Percentiles rank a stretch among this genome's conserved stretches.
Evolutionary conservation across 2,888 invertebrate genomes (phyloP).

Genomic region (Periphyllus acericola): DNA sequence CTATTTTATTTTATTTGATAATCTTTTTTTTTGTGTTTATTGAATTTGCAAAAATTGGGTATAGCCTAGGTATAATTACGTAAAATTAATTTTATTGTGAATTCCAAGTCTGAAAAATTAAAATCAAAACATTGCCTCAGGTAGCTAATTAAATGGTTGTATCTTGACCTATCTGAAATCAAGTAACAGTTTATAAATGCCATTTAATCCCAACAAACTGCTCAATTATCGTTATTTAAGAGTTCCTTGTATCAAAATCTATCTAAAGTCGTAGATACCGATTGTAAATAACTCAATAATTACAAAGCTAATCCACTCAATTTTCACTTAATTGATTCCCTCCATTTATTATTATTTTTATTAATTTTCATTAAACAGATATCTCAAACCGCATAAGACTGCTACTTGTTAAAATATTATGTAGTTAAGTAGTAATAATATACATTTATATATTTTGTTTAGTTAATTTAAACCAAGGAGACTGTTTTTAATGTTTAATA

Average conservation of each 20-base stretch:
- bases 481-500: constrained; percentile 56
- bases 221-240: constrained; percentile 60
- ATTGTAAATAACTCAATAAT: constrained; percentile 55
- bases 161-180: constrained; percentile 7
- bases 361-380: constrained; percentile 57
- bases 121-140: constrained; percentile 58
- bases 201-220: constrained; percentile 48
- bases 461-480: constrained; percentile 61
- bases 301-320: constrained; percentile 49
- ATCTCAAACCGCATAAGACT: constrained; percentile 61
- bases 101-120: constrained; percentile 55
- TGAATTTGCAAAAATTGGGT: constrained; percentile 44
- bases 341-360: constrained; percentile 60
- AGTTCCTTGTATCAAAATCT: constrained; percentile 58
- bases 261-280: constrained; percentile 45
- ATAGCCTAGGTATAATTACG: constrained; percentile 39
- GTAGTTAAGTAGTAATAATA: constrained; percentile 61
- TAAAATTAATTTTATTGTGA: constrained; percentile 47
- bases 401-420: constrained; percentile 62
- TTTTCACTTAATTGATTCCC: constrained; percentile 59
- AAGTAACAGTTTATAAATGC: constrained; percentile 46
- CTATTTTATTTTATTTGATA: constrained; percentile 14
- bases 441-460: constrained; percentile 51
- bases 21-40: constrained; percentile 31
- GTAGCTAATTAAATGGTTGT: constrained; percentile 53